Evolutionary conservation across 2,113 vertebrate genomes (phyloP).

Genomic region (Mystacornis crossleyi): DNA sequence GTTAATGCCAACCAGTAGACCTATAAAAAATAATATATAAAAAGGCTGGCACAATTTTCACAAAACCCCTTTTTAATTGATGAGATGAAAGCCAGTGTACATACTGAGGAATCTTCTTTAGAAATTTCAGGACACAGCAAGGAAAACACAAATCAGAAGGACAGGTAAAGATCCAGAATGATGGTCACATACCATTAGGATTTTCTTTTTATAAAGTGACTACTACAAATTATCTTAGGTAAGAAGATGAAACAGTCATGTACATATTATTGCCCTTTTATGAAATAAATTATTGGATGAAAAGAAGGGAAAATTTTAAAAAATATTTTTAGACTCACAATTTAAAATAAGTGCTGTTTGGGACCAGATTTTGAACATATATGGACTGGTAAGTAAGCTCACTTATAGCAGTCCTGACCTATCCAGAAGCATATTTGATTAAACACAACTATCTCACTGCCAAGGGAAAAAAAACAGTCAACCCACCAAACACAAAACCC

Average conservation of each 20-base stretch:
- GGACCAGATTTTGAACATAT: background rate
- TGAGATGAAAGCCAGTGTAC: background rate
- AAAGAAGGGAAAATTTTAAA: background rate
- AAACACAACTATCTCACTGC: background rate
- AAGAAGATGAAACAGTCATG: background rate
- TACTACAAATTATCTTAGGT: background rate
- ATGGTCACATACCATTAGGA: background rate
- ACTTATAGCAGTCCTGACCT: background rate
- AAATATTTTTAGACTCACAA: background rate
- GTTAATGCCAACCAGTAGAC: background rate
- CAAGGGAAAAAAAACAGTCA: background rate
- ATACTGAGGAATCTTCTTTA: background rate
- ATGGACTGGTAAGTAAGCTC: background rate
- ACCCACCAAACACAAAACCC: background rate
- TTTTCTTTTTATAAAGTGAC: background rate
- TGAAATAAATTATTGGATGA: background rate
- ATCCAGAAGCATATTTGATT: background rate
- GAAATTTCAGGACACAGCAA: background rate
- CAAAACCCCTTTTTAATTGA: background rate
- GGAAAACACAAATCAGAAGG: background rate
- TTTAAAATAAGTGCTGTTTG: background rate
- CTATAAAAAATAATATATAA: background rate
- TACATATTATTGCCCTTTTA: background rate
- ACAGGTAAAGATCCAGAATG: background rate
- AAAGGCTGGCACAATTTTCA: background rate